Evolutionary conservation across 2,113 vertebrate genomes (phyloP).

Genomic region (Puntigrus tetrazona): DNA sequence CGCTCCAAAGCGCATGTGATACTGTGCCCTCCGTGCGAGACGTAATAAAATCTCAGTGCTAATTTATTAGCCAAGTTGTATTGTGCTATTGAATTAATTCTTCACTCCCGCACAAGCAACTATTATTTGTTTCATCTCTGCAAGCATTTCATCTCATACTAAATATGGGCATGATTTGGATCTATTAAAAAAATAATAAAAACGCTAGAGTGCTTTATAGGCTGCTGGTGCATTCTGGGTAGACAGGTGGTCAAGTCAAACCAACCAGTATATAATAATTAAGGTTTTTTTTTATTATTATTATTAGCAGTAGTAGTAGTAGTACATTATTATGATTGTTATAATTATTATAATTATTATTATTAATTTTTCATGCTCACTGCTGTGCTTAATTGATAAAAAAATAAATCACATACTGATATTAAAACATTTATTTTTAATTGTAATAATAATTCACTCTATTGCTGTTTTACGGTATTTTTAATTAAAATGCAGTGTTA

Average conservation of each 20-base stretch:
- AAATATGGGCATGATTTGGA: neutral
- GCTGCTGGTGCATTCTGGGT: neutral
- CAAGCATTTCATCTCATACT: neutral
- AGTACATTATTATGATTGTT: no score
- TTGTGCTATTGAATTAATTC: slow-evolving; percentile 72
- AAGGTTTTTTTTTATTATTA: no score
- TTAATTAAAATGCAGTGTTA: no score
- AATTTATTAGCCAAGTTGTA: slow-evolving; percentile 75
- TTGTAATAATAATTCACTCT: no score
- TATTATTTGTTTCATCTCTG: neutral
- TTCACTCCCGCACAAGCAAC: neutral
- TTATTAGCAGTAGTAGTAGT: no score
- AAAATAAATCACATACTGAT: no score
- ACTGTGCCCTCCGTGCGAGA: slow-evolving; percentile 68
- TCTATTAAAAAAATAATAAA: neutral
- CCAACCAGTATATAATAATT: neutral
- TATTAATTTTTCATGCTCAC: neutral
- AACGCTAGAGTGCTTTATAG: neutral
- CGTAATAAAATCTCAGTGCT: slow-evolving; percentile 68
- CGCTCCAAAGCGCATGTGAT: slow-evolving; percentile 69
- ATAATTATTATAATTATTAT: neutral
- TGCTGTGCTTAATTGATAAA: no score
- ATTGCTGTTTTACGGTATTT: no score
- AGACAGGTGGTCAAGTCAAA: neutral
- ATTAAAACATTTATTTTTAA: no score